Evolutionary conservation across 64 coral and sea anemone species (phyloP), one percentile per base, ranked within the genome.

Genomic region (Pocillopora damicornis): DNA sequence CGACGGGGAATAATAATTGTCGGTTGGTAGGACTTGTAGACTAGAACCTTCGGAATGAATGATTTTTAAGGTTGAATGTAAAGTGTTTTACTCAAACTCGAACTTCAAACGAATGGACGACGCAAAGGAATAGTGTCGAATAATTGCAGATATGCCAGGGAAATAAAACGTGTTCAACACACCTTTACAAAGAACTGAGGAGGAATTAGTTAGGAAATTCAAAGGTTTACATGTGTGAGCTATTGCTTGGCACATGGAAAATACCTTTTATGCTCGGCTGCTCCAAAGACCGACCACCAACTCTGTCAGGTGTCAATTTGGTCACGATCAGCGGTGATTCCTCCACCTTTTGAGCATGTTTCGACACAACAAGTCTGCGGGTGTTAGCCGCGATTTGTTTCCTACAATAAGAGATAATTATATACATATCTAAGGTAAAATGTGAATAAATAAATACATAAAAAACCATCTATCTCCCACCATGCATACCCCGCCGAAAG

Each of bases 341-440:
- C 34, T 85, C 91, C 20, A 88, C 74, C 37, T 17, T 56, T 51
- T 83, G 91, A n/a, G 87, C 79, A 77, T 85, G 91, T 56, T 82
- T 87, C 6, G 91, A 93, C 14, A 93, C 64, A 9, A 93, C 72
- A 45, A 93, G 87, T 67, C 87, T 23, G 18, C 88, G 91, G 16
- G 91, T 89, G 15, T 87, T 93, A 13, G 91, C 87, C 56, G 91
- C 91, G 61, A 93, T 93, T 58, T 93, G 91, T 66, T 88, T 93
- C 38, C 91, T 93, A 76, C 1, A 89, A 85, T 71, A 60, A 22
- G 25, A 2, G 2, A 38, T 59, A 68, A 11, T 56, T n/a, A 37
- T 20, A n/a, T 22, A 67, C 2, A 11, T n/a, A 30, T 11, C 25
- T 0, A 11, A 71, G 11, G 8, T 23, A 1, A 30, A 20, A 71